These are phyloP conservation scores for Pelodiscus sinensis DNA, from an alignment of 2,113 vertebrate genomes.

Conservation along the genomic window DNA sequence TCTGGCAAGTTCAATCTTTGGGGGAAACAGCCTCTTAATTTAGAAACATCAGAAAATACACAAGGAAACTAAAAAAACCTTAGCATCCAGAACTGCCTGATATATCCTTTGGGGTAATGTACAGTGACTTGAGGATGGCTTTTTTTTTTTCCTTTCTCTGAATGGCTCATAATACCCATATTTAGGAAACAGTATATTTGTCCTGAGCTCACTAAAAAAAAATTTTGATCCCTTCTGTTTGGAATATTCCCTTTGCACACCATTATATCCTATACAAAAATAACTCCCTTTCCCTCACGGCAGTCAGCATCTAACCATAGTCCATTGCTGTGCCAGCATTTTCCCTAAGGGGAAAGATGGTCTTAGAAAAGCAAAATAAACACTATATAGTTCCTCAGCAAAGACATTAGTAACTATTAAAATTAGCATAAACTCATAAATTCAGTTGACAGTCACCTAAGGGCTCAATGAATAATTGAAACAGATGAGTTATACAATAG, in stretches of 20 bases:
- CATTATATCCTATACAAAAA: constrained; percentile 2
- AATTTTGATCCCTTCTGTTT: constrained; percentile 57
- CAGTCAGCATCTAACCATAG: neutral
- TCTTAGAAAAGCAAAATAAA: constrained; percentile 47
- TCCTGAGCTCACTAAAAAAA: constrained; percentile 50
- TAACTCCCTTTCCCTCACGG: neutral
- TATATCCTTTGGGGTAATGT: neutral
- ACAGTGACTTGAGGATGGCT: neutral
- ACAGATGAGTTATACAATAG: too few species aligned
- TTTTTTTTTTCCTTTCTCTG: neutral
- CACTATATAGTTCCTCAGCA: constrained; percentile 17
- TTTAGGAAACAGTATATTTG: neutral
- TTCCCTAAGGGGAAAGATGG: neutral
- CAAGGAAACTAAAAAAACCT: constrained; percentile 23
- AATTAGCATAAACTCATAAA: constrained; percentile 39
- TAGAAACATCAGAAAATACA: constrained; percentile 26
- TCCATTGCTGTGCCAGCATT: neutral
- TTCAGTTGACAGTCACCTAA: constrained; percentile 12
- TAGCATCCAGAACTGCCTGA: constrained; percentile 23
- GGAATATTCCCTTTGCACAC: constrained; percentile 64
- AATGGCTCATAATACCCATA: constrained; percentile 17
- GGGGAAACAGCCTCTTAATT: neutral
- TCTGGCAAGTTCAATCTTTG: too few species aligned
- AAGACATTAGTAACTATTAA: neutral
- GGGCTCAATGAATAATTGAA: too few species aligned